Base-by-base conservation (phyloP, 2,797 vertebrate species). In the Anas acuta region DNA sequence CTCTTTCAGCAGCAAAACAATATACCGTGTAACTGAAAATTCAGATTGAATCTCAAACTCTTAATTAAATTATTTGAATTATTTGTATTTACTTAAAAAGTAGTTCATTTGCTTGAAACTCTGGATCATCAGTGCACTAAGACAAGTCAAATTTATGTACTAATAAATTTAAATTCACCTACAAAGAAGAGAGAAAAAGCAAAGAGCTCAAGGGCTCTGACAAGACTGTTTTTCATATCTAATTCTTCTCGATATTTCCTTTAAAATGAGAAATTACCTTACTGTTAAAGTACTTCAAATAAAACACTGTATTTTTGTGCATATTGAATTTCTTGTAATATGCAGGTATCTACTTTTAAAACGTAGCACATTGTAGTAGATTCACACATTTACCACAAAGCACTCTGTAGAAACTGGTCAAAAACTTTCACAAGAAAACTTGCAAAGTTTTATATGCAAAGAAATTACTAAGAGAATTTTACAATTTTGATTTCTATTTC, bases 81-180 rank as follows among this genome's bases (percentile, higher is more conserved):
- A 87, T 47, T 25, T 58, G 37, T 51, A 41, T 66, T 79, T 89
- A 43, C 60, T 87, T 91, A 4, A 85, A 49, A 87, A 89, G 51
- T 67, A 13, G 16, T 43, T 86, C 33, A 65, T 10, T 45, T 9
- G 33, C 32, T 37, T 74, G 49, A 84, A 87, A 84, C 17, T 43
- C 23, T 87, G 71, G 12, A 67, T 87, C 28, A 84, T 61, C 57
- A 71, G 8, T 41, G 8, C 0, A 1, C 12, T 57, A 91, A 56
- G n/a, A 84, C 8, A 32, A 39, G 28, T 51, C 53, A 30, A 81
- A 92, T 58, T 77, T 51, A 72, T 22, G 78, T 32, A 12, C 32
- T 85, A 90, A 80, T 69, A 80, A 87, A 89, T 61, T 61, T 69
- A 80, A 87, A 89, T 61, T 61, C 32, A 72, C 22, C 79, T n/a